Base-by-base conservation (phyloP, 2,797 vertebrate species). In the Chiloscyllium punctatum region DNA sequence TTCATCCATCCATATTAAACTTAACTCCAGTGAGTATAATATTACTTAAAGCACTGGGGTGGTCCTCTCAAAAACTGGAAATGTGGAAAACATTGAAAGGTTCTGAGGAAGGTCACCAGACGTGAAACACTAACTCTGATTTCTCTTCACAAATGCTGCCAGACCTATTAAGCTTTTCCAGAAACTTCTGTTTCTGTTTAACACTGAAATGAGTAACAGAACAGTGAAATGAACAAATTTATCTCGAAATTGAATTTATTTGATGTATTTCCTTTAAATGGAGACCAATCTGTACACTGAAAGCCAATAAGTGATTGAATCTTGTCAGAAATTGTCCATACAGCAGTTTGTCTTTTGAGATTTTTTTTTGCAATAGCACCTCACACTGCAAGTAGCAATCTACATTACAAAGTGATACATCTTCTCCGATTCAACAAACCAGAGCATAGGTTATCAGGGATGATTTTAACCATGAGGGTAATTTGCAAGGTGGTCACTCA, bases 241-340 rank as follows among this genome's bases (percentile, higher is more conserved):
- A 88, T 33, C 51, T 88, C 11, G 51, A 33, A 88, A 88, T 88
- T 27, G 53, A 27, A 53, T 57, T 57, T 88, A 88, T 88, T 88
- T 57, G 86, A 30, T 88, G 30, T 30, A 57, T 88, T 13, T 57
- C 51, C 86, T 88, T 88, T 88, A 33, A 57, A 27, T 88, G 86
- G 86, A 57, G 86, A 88, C 25, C 30, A 88, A 88, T 3, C 2
- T 57, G 86, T 15, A 11, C 53, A 88, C 86, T 57, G 57, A 88
- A 88, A 88, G 86, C 51, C 53, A 88, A 57, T 88, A 88, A 88
- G 51, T 88, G 86, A 88, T 88, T 88, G 86, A 88, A 57, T 51
- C 25, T 33, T 57, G 9, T 88, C 51, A 57, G 86, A 57, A 88
- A 57, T 88, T 3, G 25, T 33, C 86, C 15, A 11, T 9, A 33